Base-by-base conservation (phyloP, 2,888 invertebrate species). In the Ochlodes sylvanus region DNA sequence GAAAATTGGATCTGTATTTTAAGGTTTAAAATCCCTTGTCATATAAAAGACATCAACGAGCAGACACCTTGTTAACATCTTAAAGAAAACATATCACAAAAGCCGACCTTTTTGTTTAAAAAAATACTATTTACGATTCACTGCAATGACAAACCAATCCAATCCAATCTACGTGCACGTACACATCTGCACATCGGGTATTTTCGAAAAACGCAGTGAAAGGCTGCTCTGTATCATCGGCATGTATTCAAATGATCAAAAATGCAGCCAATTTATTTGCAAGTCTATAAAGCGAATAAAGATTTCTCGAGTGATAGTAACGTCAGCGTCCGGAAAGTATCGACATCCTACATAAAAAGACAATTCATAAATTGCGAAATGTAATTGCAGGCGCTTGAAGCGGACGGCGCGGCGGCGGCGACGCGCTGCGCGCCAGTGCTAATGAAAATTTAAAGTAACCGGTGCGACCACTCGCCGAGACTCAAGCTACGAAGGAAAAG, bases 361-460 rank as follows among this genome's bases (percentile, higher is more conserved):
- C 84, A 85, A 86, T 87, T 86, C 86, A 83, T 84, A 84, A 88
- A 88, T 87, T 85, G 84, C 79, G 70, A 87, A 87, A 86, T 89
- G 88, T 89, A 89, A 89, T 89, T 89, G 87, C 80, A 83, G 76
- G 74, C 77, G 73, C 72, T 73, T 79, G 79, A 75, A 74, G 72
- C 72, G 74, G 75, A 73, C 73, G 76, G 73, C 68, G 69, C 72
- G 74, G 27, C 27, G 27, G 27, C 27, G 27, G 27, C 27, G 27
- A 5, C 27, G 72, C 74, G 71, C 44, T 70, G 72, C 73, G 73
- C 71, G 73, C 70, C 69, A 71, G 79, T 80, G 85, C 85, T 90
- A 88, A 90, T 91, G 89, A 91, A 90, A 90, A 89, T 89, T 90
- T 91, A 90, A 90, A 89, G 85, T 86, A 87, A 87, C 88, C 83